These are phyloP conservation scores for Leuciscus waleckii DNA, from an alignment of 2,797 vertebrate species.

Conservation along the genomic window DNA sequence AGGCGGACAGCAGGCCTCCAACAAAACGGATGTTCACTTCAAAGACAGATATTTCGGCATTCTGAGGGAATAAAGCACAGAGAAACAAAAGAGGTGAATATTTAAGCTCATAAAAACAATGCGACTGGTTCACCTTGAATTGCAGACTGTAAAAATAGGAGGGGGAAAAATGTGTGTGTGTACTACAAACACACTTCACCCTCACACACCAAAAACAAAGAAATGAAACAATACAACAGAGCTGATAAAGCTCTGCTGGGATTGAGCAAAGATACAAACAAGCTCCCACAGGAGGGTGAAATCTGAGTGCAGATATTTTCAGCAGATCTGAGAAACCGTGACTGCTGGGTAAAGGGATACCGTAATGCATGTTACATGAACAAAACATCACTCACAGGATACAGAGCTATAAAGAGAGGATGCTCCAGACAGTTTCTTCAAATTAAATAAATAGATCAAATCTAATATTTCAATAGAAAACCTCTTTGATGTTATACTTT, in stretches of 20 bases:
- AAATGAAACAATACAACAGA: slow-evolving; percentile 26
- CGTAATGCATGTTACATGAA: neutral
- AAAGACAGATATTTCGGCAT: slow-evolving; percentile 95
- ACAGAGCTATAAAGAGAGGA: slow-evolving; percentile 17
- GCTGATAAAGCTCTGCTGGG: slow-evolving; percentile 30
- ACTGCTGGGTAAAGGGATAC: slow-evolving; percentile 2
- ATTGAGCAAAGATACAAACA: slow-evolving; percentile 40
- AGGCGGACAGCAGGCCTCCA: slow-evolving; percentile 95
- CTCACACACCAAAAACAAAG: slow-evolving; percentile 22
- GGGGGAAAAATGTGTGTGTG: neutral
- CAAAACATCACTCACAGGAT: slow-evolving; percentile 1
- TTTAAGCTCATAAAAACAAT: slow-evolving; percentile 25
- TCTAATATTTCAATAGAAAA: neutral
- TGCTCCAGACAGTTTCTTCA: neutral
- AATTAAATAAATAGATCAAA: neutral
- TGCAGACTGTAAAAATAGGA: neutral
- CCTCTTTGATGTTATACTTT: neutral
- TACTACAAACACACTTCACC: neutral
- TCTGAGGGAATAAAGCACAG: slow-evolving; percentile 74
- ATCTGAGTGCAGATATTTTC: slow-evolving; percentile 37
- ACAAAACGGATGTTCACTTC: slow-evolving; percentile 99
- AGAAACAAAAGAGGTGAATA: slow-evolving; percentile 46
- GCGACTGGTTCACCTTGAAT: neutral
- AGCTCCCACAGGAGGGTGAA: slow-evolving; percentile 1
- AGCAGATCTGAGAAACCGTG: slow-evolving; percentile 28